Conservation (phyloP, 2,797 vertebrate species). For the Decapterus maruadsi region DNA sequence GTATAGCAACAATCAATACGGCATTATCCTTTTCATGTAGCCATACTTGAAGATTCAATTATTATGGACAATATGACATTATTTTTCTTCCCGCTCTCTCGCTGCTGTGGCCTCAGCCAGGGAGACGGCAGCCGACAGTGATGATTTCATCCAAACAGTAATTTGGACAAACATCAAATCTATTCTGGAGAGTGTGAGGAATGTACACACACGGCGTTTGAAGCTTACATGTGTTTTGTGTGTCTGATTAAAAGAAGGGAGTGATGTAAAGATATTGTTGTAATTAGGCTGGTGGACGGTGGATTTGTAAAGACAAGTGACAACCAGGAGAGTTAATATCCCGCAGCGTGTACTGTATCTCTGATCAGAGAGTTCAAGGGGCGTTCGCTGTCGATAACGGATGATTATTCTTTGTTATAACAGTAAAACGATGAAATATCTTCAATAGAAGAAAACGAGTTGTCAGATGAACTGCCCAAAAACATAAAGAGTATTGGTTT, state of each 20-base stretch:
- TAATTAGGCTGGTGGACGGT: constrained; percentile 20
- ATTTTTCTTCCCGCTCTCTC: constrained; percentile 47
- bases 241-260: constrained; percentile 23
- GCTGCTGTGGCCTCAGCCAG: constrained; percentile 34
- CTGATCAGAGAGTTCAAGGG: no score
- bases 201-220: not conserved
- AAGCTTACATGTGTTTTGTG: not conserved
- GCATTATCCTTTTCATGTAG: constrained; percentile 67
- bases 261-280: constrained; percentile 28
- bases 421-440: no score
- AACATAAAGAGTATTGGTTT: not conserved
- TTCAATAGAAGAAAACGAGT: no score
- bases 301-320: not conserved
- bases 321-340: not conserved
- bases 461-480: not conserved
- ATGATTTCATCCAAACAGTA: constrained; percentile 30
- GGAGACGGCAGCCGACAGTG: constrained; percentile 32
- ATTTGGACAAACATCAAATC: constrained; percentile 37
- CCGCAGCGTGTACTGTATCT: not conserved
- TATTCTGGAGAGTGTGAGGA: not conserved
- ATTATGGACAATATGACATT: constrained; percentile 54
- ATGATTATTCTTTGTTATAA: no score
- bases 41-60: constrained; percentile 73
- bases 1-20: constrained; percentile 67
- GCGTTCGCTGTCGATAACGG: no score